Evolutionary conservation across 2,888 invertebrate species (phyloP).

Genomic region (Cantharis rufa): DNA sequence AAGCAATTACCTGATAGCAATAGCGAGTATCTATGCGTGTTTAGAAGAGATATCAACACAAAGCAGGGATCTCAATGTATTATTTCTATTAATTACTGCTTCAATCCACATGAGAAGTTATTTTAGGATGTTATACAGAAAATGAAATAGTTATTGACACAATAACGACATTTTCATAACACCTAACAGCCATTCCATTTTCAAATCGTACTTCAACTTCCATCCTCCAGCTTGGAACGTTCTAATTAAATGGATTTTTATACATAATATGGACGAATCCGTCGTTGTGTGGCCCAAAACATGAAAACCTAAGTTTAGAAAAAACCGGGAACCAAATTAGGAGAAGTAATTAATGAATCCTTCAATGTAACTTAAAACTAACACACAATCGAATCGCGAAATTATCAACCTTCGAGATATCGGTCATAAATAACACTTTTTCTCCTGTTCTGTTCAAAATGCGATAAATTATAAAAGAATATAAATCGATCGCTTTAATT

Average conservation of each 20-base stretch:
- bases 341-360: neutral
- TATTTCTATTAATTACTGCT: constrained; percentile 33
- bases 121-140: constrained; percentile 24
- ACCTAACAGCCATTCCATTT: neutral
- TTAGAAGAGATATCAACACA: constrained; percentile 37
- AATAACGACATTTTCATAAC: constrained; percentile 14
- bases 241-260: neutral
- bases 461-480: neutral
- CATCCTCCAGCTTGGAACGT: neutral
- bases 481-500: constrained; percentile 8
- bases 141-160: constrained; percentile 22
- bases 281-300: neutral
- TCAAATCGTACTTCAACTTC: neutral
- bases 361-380: neutral
- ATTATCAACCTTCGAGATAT: neutral
- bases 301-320: neutral
- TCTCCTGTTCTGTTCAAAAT: neutral
- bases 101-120: constrained; percentile 32
- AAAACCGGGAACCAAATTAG: neutral
- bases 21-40: constrained; percentile 37
- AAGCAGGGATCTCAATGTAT: constrained; percentile 32
- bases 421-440: neutral
- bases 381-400: neutral
- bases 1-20: constrained; percentile 39
- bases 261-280: neutral